Percentiles rank a stretch among this genome's conserved stretches.
These are phyloP conservation scores for Gastracanthus pulcherrimus DNA, from an alignment of 2,888 invertebrate species.

Conservation along the genomic window DNA sequence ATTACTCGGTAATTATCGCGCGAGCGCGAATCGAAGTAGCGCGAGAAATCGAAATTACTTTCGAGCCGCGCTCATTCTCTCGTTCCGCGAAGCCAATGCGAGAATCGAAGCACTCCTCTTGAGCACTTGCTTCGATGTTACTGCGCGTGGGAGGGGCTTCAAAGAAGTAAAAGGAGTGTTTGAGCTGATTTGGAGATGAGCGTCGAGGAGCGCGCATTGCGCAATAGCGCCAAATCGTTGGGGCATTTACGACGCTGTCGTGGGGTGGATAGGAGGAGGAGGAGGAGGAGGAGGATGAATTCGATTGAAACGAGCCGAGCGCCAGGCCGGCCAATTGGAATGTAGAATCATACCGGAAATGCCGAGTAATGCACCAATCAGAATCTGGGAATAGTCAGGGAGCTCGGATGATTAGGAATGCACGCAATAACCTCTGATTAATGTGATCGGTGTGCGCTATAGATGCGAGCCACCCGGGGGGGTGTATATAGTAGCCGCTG, in stretches of 20 bases:
- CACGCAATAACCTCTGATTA: conserved; percentile 78
- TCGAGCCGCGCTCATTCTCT: conserved; percentile 55
- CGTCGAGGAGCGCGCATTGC: background rate
- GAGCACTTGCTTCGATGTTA: background rate
- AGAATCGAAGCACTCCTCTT: background rate
- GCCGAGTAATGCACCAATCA: conserved; percentile 78
- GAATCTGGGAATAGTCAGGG: conserved; percentile 77
- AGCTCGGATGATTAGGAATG: conserved; percentile 77
- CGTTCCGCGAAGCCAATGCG: no score
- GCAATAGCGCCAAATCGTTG: conserved; percentile 24
- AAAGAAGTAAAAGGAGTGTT: no score
- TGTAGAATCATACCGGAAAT: conserved; percentile 78
- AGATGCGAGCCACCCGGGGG: no score
- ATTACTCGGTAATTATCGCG: conserved; percentile 76
- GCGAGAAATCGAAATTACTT: conserved; percentile 74
- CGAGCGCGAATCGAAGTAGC: conserved; percentile 70
- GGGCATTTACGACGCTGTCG: conserved; percentile 35
- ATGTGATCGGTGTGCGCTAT: conserved; percentile 76
- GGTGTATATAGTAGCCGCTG: background rate
- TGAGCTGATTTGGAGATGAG: background rate
- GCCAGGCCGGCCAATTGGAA: conserved; percentile 73
- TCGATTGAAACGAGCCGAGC: conserved; percentile 59
- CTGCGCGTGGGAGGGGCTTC: no score
- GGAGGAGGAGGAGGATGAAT: conserved; percentile 52
- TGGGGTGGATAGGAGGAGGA: background rate